These are phyloP conservation scores for Neodiprion fabricii DNA, from an alignment of 1,140 invertebrate genomes.

Conservation along the genomic window DNA sequence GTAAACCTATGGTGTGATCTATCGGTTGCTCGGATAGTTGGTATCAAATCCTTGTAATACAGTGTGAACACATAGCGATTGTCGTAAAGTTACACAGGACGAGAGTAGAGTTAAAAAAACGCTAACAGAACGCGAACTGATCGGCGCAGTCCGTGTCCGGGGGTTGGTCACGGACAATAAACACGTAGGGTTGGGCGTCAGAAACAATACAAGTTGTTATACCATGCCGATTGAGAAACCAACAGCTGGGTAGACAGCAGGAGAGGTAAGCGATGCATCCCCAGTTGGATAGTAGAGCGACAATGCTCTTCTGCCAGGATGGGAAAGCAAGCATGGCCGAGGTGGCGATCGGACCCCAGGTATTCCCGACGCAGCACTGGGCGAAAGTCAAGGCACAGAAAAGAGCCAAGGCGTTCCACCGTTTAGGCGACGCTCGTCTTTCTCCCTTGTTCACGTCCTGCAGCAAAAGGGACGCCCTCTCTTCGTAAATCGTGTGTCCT, in stretches of 20 bases:
- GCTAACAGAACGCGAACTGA: too few relatives aligned
- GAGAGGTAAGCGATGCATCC: constrained; percentile 61
- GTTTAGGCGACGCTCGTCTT: constrained; percentile 27
- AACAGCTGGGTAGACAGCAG: constrained; percentile 55
- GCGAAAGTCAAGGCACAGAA: constrained; percentile 36
- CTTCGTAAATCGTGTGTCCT: background rate
- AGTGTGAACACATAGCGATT: too few relatives aligned
- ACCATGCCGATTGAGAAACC: constrained; percentile 55
- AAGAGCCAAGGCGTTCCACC: constrained; percentile 39
- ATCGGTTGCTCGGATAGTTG: too few relatives aligned
- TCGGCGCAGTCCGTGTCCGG: too few relatives aligned
- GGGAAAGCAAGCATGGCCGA: constrained; percentile 58
- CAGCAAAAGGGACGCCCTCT: background rate
- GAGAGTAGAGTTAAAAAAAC: too few relatives aligned
- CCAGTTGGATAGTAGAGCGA: constrained; percentile 63
- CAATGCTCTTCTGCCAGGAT: constrained; percentile 54
- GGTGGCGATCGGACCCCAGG: constrained; percentile 63
- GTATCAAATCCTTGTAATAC: too few relatives aligned
- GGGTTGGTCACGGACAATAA: too few relatives aligned
- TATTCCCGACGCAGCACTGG: constrained; percentile 61
- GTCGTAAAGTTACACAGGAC: too few relatives aligned
- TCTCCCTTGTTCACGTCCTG: background rate
- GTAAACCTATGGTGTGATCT: too few relatives aligned
- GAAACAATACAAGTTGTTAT: background rate
- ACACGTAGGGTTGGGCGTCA: too few relatives aligned